These are phyloP conservation scores for Scomber japonicus DNA, from an alignment of 2,113 vertebrate genomes.

Conservation along the genomic window DNA sequence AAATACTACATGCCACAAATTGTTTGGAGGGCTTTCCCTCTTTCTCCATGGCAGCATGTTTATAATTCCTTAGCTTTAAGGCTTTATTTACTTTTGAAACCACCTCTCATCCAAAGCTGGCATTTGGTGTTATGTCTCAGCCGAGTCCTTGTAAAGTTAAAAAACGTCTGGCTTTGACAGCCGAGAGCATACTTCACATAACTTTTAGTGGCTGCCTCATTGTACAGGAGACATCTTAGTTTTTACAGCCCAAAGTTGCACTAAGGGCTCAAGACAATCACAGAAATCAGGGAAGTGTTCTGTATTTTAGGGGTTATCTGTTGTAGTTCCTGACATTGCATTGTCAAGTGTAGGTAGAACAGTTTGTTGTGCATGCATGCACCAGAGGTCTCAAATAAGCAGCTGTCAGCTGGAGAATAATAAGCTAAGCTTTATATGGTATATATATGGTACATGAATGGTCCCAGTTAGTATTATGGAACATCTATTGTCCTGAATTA, in stretches of 20 bases:
- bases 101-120: conserved; percentile 67
- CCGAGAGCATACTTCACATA: conserved; percentile 61
- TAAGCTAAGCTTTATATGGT: conserved; percentile 39
- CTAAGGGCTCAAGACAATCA: conserved; percentile 10
- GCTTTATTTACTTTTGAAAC: conserved; percentile 81
- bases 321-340: conserved; percentile 13
- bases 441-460: conserved; percentile 4
- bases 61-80: conserved; percentile 78
- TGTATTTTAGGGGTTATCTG: background rate
- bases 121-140: conserved; percentile 79
- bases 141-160: conserved; percentile 50
- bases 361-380: background rate
- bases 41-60: conserved; percentile 69
- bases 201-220: conserved; percentile 41
- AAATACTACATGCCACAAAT: conserved; percentile 83
- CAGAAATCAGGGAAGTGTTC: conserved; percentile 29
- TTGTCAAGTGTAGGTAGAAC: background rate
- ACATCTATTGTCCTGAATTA: conserved; percentile 33
- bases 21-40: conserved; percentile 66
- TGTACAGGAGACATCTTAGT: conserved; percentile 31
- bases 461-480: conserved; percentile 27
- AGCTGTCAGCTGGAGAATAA: conserved; percentile 68
- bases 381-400: background rate
- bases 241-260: background rate
- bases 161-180: conserved; percentile 60